These are phyloP conservation scores for Congeria kusceri DNA, from an alignment of 2,888 invertebrate genomes.

Conservation along the genomic window DNA sequence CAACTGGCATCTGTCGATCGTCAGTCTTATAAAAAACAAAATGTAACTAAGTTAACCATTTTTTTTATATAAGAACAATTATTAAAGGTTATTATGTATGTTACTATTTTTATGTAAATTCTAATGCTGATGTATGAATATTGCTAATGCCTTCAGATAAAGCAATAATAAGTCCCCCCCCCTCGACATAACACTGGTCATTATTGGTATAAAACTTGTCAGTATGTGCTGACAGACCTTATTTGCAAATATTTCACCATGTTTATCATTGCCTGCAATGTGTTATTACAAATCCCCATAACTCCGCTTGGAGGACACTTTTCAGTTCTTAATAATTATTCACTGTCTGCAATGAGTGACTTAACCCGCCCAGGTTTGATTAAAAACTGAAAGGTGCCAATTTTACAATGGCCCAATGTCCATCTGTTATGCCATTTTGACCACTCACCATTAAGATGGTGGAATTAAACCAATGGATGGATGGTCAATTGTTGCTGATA, in stretches of 20 bases:
- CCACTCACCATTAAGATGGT: conserved; percentile 42
- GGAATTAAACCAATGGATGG: conserved; percentile 21
- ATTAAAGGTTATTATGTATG: too few relatives aligned
- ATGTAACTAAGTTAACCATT: too few relatives aligned
- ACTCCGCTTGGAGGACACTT: conserved; percentile 13
- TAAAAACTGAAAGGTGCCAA: conserved; percentile 46
- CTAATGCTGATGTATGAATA: too few relatives aligned
- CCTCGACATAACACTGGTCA: too few relatives aligned
- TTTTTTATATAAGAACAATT: too few relatives aligned
- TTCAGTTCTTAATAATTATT: conserved; percentile 42
- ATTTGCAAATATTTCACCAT: background rate
- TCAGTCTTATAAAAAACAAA: too few relatives aligned
- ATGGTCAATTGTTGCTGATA: conserved; percentile 59
- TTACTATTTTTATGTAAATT: too few relatives aligned
- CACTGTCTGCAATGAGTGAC: conserved; percentile 27
- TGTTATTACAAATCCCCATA: background rate
- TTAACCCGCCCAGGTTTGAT: conserved; percentile 47
- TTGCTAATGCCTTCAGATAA: too few relatives aligned
- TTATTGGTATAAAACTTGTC: too few relatives aligned
- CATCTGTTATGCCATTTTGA: conserved; percentile 51
- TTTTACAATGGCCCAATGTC: conserved; percentile 48
- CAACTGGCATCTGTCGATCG: too few relatives aligned
- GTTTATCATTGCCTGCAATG: conserved; percentile 1
- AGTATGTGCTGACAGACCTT: background rate
- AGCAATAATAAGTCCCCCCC: too few relatives aligned